These are phyloP conservation scores for Tauraco hartlaubi DNA, from an alignment of 2,797 vertebrate genomes.

Conservation along the genomic window DNA sequence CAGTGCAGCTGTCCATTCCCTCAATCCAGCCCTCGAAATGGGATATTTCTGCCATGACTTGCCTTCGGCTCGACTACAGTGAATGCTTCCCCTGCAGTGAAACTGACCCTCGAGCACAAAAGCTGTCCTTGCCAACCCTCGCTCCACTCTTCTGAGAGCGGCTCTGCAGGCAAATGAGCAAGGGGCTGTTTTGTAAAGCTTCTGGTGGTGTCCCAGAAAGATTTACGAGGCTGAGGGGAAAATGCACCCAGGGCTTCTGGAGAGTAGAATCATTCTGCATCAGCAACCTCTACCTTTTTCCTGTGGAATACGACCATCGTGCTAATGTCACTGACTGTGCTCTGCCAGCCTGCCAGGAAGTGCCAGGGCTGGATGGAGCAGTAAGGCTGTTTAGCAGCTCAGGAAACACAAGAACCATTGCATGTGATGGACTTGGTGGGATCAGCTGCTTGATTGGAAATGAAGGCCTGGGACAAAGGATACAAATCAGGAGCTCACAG, in stretches of 20 bases:
- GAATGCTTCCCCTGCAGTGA: not conserved
- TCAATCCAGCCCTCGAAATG: not conserved
- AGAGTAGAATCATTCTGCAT: not conserved
- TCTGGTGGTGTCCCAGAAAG: not conserved
- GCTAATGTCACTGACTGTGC: not conserved
- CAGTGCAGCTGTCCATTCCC: not conserved
- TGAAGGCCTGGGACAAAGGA: not conserved
- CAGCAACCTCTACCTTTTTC: not conserved
- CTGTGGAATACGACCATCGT: not conserved
- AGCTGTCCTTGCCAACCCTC: not conserved
- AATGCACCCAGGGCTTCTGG: not conserved
- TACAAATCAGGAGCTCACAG: not conserved
- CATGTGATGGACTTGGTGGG: not conserved
- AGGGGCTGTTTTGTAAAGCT: not conserved
- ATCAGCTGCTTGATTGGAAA: not conserved
- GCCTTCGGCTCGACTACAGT: not conserved
- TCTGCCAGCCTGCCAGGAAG: not conserved
- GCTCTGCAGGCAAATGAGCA: not conserved
- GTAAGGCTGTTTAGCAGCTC: not conserved
- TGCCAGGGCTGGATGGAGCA: not conserved
- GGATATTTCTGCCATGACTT: not conserved
- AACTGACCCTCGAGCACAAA: not conserved
- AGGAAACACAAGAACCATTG: not conserved
- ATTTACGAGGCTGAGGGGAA: not conserved
- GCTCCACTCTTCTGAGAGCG: not conserved